These are phyloP conservation scores for Netelia inedita DNA, from an alignment of 2,888 invertebrate genomes.

Conservation along the genomic window DNA sequence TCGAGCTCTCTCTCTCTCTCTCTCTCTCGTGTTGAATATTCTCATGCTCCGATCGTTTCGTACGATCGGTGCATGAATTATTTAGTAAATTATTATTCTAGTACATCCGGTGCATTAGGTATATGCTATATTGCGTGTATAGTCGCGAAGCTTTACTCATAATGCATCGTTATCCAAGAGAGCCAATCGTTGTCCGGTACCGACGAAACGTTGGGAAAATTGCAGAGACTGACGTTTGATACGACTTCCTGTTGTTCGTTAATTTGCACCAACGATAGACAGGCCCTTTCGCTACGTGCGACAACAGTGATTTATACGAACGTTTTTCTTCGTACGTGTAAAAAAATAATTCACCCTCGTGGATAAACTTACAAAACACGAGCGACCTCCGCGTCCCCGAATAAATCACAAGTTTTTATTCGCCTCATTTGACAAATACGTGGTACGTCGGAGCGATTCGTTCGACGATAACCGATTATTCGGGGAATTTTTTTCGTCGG, in stretches of 20 bases:
- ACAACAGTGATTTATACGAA: slow-evolving; percentile 21
- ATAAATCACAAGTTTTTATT: slow-evolving; percentile 77
- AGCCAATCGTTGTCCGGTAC: slow-evolving; percentile 87
- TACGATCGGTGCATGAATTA: slow-evolving; percentile 46
- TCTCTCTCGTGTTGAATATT: neutral
- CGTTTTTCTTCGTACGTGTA: neutral
- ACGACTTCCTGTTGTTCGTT: slow-evolving; percentile 79
- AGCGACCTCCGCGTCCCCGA: slow-evolving; percentile 79
- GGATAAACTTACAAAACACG: slow-evolving; percentile 54
- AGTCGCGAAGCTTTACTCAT: slow-evolving; percentile 84
- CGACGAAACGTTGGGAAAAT: slow-evolving; percentile 87
- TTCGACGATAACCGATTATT: slow-evolving; percentile 64
- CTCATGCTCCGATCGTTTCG: slow-evolving; percentile 65
- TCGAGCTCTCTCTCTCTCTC: too few relatives aligned
- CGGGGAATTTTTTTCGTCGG: slow-evolving; percentile 34
- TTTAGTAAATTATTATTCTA: slow-evolving; percentile 20
- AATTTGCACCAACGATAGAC: slow-evolving; percentile 85
- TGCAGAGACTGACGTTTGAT: slow-evolving; percentile 82
- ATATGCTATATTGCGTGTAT: neutral
- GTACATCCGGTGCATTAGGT: slow-evolving; percentile 11
- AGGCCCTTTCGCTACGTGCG: slow-evolving; percentile 85
- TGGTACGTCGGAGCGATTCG: slow-evolving; percentile 76
- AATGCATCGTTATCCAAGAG: slow-evolving; percentile 87
- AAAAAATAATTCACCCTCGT: slow-evolving; percentile 8
- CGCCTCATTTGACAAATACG: slow-evolving; percentile 75